These are phyloP conservation scores for Cyprinodon variegatus DNA, from an alignment of 2,113 vertebrate species.

Conservation along the genomic window DNA sequence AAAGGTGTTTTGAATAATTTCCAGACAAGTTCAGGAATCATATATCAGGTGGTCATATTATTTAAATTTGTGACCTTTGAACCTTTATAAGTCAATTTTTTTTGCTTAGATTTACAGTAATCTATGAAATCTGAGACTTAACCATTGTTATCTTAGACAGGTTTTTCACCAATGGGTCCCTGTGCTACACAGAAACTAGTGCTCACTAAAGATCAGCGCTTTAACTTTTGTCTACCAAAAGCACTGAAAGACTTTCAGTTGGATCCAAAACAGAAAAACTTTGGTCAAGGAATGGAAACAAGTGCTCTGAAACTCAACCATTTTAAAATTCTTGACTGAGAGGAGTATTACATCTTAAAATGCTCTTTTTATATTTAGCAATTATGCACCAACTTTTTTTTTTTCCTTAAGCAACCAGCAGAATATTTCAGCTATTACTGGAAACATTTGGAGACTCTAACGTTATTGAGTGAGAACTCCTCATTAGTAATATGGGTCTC, in stretches of 20 bases:
- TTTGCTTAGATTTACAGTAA: conserved; percentile 39
- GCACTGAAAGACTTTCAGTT: not conserved
- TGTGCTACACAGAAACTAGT: not conserved
- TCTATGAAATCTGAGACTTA: conserved; percentile 43
- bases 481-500: too few species aligned
- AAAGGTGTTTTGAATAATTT: conserved; percentile 60
- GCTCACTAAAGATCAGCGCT: not conserved
- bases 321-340: not conserved
- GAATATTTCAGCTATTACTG: too few species aligned
- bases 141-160: conserved; percentile 28
- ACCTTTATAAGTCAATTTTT: conserved; percentile 35
- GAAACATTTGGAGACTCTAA: not conserved
- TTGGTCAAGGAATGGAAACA: not conserved
- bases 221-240: not conserved
- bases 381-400: not conserved
- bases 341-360: not conserved
- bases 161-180: not conserved
- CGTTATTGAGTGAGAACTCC: too few species aligned
- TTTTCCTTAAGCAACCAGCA: too few species aligned
- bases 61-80: conserved; percentile 51
- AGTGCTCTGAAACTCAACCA: not conserved
- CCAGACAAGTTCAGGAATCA: conserved; percentile 35
- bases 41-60: conserved; percentile 45
- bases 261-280: not conserved
- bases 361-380: not conserved